phyloP scores from a whole-genome alignment of 2,113 vertebrate genomes.

The Phylloscopus trochilus region DNA sequence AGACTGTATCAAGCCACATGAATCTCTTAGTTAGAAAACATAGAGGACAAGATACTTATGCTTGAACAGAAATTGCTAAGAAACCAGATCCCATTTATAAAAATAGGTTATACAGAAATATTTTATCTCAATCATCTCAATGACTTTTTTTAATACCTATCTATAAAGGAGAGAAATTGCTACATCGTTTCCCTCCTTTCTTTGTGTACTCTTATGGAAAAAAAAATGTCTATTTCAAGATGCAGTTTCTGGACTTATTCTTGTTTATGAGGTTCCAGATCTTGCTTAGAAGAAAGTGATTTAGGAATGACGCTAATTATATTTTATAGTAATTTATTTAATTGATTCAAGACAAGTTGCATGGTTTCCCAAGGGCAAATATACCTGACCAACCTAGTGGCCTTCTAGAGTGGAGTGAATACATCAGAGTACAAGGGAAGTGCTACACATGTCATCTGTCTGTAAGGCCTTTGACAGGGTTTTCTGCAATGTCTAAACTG shows the following conservation, averaged over 20 bases:
- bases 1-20: background rate
- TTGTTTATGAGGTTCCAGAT: background rate
- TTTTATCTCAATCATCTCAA: background rate
- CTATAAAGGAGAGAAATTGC: background rate
- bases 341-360: background rate
- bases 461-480: background rate
- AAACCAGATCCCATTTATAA: background rate
- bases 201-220: background rate
- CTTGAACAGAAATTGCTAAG: background rate
- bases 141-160: background rate
- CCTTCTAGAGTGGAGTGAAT: background rate
- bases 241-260: background rate
- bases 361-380: background rate
- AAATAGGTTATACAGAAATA: background rate
- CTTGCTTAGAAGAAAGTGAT: background rate
- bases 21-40: background rate
- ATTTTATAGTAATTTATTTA: background rate
- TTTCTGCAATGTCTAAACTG: background rate
- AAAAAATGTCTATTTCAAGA: background rate
- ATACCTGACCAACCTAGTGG: background rate
- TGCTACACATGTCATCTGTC: background rate
- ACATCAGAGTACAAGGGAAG: background rate
- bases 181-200: background rate
- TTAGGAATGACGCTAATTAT: background rate
- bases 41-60: rapidly evolving